phyloP scores from a whole-genome alignment of 2,888 invertebrate genomes.

The Spodoptera exigua region DNA sequence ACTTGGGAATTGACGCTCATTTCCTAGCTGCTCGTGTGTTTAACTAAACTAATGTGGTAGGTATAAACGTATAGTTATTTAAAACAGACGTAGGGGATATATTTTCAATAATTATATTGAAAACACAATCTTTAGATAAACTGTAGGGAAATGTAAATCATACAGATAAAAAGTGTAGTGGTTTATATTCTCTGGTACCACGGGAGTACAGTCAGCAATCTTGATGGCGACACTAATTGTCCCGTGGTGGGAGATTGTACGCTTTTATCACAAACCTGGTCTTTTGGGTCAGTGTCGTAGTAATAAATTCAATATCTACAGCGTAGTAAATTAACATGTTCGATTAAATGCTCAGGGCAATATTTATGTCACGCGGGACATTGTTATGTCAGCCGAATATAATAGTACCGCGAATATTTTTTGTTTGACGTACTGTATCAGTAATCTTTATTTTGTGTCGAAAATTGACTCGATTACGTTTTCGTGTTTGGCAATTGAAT shows the following conservation, averaged over 20 bases:
- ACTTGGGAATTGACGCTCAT: too few relatives aligned
- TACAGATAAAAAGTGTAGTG: too few relatives aligned
- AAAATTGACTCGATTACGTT: not conserved
- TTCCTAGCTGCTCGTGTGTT: too few relatives aligned
- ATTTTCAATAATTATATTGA: too few relatives aligned
- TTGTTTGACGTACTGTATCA: constrained; percentile 10
- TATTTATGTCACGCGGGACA: constrained; percentile 52
- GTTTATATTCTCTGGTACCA: too few relatives aligned
- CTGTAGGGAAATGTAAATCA: too few relatives aligned
- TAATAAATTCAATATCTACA: constrained; percentile 62
- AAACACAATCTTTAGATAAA: too few relatives aligned
- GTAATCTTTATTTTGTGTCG: constrained; percentile 3
- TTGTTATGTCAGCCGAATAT: constrained; percentile 40
- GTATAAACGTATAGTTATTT: too few relatives aligned
- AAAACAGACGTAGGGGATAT: too few relatives aligned
- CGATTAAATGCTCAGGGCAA: constrained; percentile 64
- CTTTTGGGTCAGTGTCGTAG: constrained; percentile 47
- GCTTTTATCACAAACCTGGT: constrained; percentile 42
- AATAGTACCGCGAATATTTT: constrained; percentile 25
- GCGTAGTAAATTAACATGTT: constrained; percentile 66
- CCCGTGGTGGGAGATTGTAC: constrained; percentile 53
- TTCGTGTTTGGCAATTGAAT: constrained; percentile 4
- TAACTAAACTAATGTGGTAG: too few relatives aligned
- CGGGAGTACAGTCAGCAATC: constrained; percentile 73
- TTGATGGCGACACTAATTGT: constrained; percentile 80